Conservation (phyloP, 2,797 vertebrate species). For the Lophius americanus region DNA sequence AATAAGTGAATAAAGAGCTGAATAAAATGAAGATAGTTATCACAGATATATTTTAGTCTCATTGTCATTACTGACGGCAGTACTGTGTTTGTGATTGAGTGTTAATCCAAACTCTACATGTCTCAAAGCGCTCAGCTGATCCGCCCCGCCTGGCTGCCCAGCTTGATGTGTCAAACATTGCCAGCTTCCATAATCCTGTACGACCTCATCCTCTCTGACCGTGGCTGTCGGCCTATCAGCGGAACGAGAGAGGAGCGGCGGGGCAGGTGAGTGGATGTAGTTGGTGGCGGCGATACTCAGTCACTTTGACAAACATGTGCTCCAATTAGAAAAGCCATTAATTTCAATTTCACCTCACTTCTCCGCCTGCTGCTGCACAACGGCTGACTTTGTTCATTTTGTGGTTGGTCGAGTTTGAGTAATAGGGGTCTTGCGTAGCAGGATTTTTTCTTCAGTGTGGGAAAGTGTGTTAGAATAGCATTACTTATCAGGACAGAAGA, state of each 20-base stretch:
- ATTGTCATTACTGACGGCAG: not conserved
- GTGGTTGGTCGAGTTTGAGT: conserved; percentile 70
- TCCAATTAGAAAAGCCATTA: conserved; percentile 75
- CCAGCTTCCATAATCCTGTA: conserved; percentile 9
- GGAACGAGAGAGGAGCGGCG: conserved; percentile 6
- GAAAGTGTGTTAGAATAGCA: conserved; percentile 46
- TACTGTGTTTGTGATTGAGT: not conserved
- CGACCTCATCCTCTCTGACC: conserved; percentile 24
- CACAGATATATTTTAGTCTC: not conserved
- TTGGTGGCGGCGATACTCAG: conserved; percentile 36
- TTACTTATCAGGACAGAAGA: conserved; percentile 35
- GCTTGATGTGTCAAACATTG: conserved; percentile 3
- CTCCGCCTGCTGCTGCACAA: conserved; percentile 53
- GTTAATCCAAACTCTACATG: too few relatives aligned
- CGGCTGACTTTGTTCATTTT: conserved; percentile 74
- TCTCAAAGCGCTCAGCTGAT: not conserved
- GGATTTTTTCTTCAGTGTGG: conserved; percentile 25
- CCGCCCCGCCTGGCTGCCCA: not conserved
- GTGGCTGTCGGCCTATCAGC: conserved; percentile 40
- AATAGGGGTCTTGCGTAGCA: conserved; percentile 61
- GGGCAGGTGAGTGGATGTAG: conserved; percentile 57
- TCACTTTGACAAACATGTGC: conserved; percentile 72
- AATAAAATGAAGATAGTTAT: not conserved
- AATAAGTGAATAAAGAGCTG: too few relatives aligned
- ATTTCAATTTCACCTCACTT: conserved; percentile 63